Base-by-base conservation (phyloP, 2,113 vertebrate genomes). In the Caranx ignobilis region DNA sequence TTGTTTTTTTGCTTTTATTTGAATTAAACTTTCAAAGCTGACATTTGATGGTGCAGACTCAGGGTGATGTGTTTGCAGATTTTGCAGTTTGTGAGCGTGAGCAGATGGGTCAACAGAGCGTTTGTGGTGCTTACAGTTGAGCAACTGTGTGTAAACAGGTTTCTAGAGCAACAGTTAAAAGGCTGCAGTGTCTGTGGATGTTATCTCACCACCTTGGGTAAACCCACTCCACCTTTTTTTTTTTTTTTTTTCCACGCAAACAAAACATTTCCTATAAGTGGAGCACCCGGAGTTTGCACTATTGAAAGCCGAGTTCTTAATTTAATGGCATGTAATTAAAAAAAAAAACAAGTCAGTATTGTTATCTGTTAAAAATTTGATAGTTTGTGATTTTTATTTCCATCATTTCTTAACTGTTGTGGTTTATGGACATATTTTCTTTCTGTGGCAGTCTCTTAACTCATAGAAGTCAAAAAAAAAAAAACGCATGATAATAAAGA, bases 401-500 rank as follows among this genome's bases (percentile, higher is more conserved):
- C 71, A 71, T 84, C 59, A 75, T 89, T 92, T 91, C 71, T 80
- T 87, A 87, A 91, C 84, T 89, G 78, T 92, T 89, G 91, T 94
- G 89, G 79, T 91, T 89, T 79, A 78, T 87, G 80, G 73, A 81
- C 77, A 85, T 87, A 47, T 89, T 88, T 68, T 26, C 88, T 88
- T 84, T 88, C 75, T 71, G 85, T 92, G 89, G 81, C 79, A 60
- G 72, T 83, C 89, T 94, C 88, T 93, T 83, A 82, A 86, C 85
- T 85, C 84, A 91, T 91, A 90, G 89, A 89, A 79, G 81, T 89
- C 83, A 91, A 93, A 94, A 93, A 26, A 26, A 26, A 26, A 26
- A 79, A 93, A 91, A 82, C 88, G 93, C 93, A 94, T 94, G 93
- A 88, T 86, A 77, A 92, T 82, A 81, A 88, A 88, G 89, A 89